phyloP scores from a whole-genome alignment of 2,888 invertebrate genomes.

The Chesias legatella region DNA sequence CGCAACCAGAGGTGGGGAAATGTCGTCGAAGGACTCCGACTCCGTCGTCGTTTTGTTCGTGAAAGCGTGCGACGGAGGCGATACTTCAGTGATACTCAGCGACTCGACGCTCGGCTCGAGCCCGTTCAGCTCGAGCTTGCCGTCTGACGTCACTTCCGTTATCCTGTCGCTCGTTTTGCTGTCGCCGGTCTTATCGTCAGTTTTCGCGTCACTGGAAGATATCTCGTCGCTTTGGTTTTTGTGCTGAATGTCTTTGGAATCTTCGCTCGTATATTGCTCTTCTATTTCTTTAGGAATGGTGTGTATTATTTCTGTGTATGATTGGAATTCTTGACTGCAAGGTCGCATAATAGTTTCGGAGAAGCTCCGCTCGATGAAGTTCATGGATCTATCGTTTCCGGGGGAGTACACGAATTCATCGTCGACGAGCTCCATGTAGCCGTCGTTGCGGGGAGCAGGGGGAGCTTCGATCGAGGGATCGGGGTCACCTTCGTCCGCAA shows the following conservation, averaged over 20 bases:
- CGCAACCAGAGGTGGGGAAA: slow-evolving; percentile 54
- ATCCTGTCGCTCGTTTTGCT: slow-evolving; percentile 22
- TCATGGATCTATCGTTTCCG: slow-evolving; percentile 71
- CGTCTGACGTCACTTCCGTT: slow-evolving; percentile 17
- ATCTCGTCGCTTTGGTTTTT: slow-evolving; percentile 38
- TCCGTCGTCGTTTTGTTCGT: slow-evolving; percentile 37
- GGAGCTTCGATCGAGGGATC: slow-evolving; percentile 84
- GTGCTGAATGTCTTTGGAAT: slow-evolving; percentile 4
- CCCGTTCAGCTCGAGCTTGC: slow-evolving; percentile 29
- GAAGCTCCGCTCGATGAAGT: slow-evolving; percentile 77
- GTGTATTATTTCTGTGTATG: slow-evolving; percentile 27
- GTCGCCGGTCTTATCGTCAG: slow-evolving; percentile 24
- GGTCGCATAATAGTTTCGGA: slow-evolving; percentile 62
- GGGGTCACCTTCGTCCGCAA: slow-evolving; percentile 92
- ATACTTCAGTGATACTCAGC: slow-evolving; percentile 53
- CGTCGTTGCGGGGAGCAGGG: slow-evolving; percentile 53
- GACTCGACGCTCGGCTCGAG: slow-evolving; percentile 44
- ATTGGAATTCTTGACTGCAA: slow-evolving; percentile 31
- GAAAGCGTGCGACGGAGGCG: slow-evolving; percentile 41
- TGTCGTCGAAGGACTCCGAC: slow-evolving; percentile 39
- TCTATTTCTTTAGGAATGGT: slow-evolving; percentile 26
- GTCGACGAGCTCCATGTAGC: slow-evolving; percentile 71
- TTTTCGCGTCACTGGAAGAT: slow-evolving; percentile 32
- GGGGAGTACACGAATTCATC: slow-evolving; percentile 67
- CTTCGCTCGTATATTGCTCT: slow-evolving; percentile 19